Base-by-base conservation (phyloP, 2,888 invertebrate genomes). In the Apeira syringaria region DNA sequence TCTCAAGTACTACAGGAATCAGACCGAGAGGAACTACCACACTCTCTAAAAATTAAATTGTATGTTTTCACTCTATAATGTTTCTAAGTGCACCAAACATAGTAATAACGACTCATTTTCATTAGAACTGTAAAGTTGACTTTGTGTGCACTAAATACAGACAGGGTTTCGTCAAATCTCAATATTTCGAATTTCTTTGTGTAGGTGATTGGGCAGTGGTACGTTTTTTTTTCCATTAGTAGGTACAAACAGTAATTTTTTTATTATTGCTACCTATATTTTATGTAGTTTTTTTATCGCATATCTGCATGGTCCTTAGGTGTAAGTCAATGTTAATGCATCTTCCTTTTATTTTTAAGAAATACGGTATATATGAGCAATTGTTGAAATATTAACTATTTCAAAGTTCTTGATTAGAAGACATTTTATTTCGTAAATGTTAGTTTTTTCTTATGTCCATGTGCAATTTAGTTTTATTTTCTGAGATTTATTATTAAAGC, bases 1-100 rank as follows among this genome's bases (percentile, higher is more conserved):
- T 22, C 95, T 94, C 89, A 97, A 96, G 75, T 96, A 97, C 80
- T 97, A 97, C 90, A 95, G 94, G 79, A 94, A 96, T 49, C 93
- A 95, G 68, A 94, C 94, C 44, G 97, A 96, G 77, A 92, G 94
- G 59, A 96, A 96, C 83, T 98, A 97, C 81, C 96, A 96, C 70
- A 97, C 96, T 48, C 93, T 97, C 76, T 97, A 95, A 95, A 84
- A 11, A 45, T 38, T 32, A 36, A 41, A 27, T 8, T 40, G 34
- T 43, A 41, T 39, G 53, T 38, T 55, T 49, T 52, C 56, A 41
- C 50, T 56, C 63, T 53, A 54, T 53, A 47, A 43, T 61, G 49
- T 64, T 57, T 61, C 50, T 78, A 80, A 78, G 82, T 84, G 86
- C 87, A 86, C 83, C 64, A 62, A 63, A 51, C 45, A 50, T 59